Evolutionary conservation across 92 coral and sea anemone genomes (phyloP).

Genomic region (Zoanthus sansibaricus): DNA sequence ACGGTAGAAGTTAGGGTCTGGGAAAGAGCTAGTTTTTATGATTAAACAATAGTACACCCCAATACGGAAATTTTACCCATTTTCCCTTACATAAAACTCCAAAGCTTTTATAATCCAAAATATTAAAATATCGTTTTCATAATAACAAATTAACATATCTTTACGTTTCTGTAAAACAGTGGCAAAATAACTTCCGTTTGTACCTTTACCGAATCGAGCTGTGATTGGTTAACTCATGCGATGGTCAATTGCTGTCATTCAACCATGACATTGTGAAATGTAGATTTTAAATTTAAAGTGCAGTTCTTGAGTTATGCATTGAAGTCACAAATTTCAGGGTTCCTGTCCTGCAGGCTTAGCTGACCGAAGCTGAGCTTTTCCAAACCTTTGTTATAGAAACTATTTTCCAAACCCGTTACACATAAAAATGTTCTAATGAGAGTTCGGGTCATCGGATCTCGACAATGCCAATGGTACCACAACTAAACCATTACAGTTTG

Average conservation of each 20-base stretch:
- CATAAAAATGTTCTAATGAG: neutral
- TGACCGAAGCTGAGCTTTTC: neutral
- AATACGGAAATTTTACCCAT: too few relatives aligned
- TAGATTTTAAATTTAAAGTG: neutral
- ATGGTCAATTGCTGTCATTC: neutral
- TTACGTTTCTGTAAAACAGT: too few relatives aligned
- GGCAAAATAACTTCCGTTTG: too few relatives aligned
- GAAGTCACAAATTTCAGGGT: neutral
- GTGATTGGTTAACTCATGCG: conserved; percentile 25
- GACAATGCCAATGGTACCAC: neutral
- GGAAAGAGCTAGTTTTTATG: too few relatives aligned
- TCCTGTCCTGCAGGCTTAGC: neutral
- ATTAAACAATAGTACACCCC: too few relatives aligned
- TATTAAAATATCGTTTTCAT: too few relatives aligned
- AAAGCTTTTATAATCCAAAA: too few relatives aligned
- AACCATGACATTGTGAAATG: conserved; percentile 25
- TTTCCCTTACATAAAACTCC: too few relatives aligned
- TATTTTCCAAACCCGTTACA: neutral
- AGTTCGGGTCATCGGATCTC: conserved; percentile 13
- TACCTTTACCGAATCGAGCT: neutral
- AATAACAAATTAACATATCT: too few relatives aligned
- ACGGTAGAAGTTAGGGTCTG: too few relatives aligned
- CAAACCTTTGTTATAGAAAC: too few relatives aligned
- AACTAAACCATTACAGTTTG: neutral
- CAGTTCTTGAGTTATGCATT: conserved; percentile 28